Evolutionary conservation across 2,797 vertebrate species (phyloP).

Genomic region (Gastrophryne carolinensis): DNA sequence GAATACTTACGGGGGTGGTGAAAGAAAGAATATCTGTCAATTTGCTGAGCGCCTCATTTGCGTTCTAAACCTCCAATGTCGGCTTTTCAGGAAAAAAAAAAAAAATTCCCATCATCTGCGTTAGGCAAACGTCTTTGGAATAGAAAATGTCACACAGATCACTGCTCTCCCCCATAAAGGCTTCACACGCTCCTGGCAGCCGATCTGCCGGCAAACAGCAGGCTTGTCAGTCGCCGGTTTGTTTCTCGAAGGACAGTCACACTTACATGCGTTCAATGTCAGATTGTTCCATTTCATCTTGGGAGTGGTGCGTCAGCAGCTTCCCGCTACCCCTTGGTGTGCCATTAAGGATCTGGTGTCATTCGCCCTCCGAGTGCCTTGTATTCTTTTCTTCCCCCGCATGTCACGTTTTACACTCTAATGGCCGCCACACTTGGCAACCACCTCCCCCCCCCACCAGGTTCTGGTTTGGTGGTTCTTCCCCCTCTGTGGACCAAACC

Average conservation of each 20-base stretch:
- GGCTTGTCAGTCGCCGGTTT: conserved; percentile 3
- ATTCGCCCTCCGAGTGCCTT: conserved; percentile 23
- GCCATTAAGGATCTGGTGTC: conserved; percentile 49
- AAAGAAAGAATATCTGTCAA: conserved; percentile 8
- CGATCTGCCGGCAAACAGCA: conserved; percentile 20
- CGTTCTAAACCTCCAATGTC: conserved; percentile 16
- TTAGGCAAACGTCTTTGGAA: conserved; percentile 27
- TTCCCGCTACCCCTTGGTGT: conserved; percentile 43
- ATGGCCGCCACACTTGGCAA: conserved; percentile 14
- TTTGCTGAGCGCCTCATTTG: background rate
- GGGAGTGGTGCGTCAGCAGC: conserved; percentile 43
- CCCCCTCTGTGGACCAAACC: background rate
- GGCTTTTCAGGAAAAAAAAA: conserved; percentile 21
- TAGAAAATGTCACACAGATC: background rate
- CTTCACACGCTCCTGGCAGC: conserved; percentile 33
- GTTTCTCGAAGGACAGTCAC: conserved; percentile 20
- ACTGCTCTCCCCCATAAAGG: conserved; percentile 1
- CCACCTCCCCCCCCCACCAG: too few species aligned
- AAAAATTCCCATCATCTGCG: conserved; percentile 11
- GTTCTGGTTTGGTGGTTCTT: background rate
- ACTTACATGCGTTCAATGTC: background rate
- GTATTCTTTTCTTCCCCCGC: conserved; percentile 34
- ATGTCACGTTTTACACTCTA: conserved; percentile 47
- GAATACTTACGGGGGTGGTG: background rate
- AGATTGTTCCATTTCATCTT: conserved; percentile 26